Percentiles rank a stretch among this genome's conserved stretches.
phyloP scores from a whole-genome alignment of 2,797 vertebrate species.

The Champsocephalus esox region DNA sequence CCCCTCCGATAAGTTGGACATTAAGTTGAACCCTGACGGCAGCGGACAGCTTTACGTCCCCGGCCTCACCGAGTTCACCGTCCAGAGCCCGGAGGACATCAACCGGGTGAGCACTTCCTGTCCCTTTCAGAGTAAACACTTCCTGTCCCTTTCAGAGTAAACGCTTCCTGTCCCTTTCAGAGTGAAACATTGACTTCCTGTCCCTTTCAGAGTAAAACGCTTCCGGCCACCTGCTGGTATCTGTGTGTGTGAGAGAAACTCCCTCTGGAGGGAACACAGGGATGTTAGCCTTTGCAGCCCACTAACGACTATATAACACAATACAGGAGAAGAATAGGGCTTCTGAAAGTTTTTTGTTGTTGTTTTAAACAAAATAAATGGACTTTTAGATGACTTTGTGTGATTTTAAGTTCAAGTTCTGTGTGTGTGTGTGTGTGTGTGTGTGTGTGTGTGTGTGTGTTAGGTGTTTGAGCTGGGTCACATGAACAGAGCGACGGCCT shows the following conservation, averaged over 20 bases:
- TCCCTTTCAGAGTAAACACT: not conserved
- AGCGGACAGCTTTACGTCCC: conserved; percentile 96
- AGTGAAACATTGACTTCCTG: too few relatives aligned
- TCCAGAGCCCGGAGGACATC: conserved; percentile 93
- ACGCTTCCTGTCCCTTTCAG: not conserved
- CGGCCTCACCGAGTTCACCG: conserved; percentile 89
- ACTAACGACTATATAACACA: too few relatives aligned
- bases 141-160: not conserved
- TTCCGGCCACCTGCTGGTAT: too few relatives aligned
- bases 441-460: conserved; percentile 29
- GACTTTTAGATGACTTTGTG: too few relatives aligned
- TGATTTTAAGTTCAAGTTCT: not conserved
- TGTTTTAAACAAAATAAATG: too few relatives aligned
- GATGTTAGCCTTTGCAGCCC: too few relatives aligned
- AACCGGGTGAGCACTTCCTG: conserved; percentile 86
- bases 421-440: conserved; percentile 11
- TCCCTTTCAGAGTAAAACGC: too few relatives aligned
- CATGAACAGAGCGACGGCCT: conserved; percentile 91
- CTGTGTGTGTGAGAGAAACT: too few relatives aligned
- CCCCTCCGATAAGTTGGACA: conserved; percentile 93
- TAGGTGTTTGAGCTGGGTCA: conserved; percentile 94
- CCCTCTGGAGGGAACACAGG: too few relatives aligned
- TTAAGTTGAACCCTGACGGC: conserved; percentile 94
- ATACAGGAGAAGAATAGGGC: too few relatives aligned
- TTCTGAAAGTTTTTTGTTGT: too few relatives aligned